Base-by-base conservation (phyloP, 2,888 invertebrate species). In the Galerucella pusilla region DNA sequence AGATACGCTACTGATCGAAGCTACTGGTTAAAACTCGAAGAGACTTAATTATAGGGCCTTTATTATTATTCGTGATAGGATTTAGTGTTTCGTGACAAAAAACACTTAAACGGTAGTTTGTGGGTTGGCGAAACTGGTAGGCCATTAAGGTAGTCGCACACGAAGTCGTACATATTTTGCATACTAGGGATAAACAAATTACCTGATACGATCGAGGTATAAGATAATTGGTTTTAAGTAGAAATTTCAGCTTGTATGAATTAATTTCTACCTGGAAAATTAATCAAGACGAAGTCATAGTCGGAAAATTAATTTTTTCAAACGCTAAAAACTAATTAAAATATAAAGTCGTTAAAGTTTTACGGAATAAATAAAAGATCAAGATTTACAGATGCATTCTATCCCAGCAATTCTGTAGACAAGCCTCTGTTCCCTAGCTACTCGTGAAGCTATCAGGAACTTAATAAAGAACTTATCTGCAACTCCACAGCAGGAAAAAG, bases 81-180 rank as follows among this genome's bases (percentile, higher is more conserved):
- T 81, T 80, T 79, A 82, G 80, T 74, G 80, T 80, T 81, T 79
- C 84, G 84, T 84, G 84, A 84, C 84, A 78, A 83, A 80, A 82
- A 82, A 76, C 82, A 78, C 77, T 82, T 80, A 79, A 77, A 76
- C 75, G 72, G 68, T 73, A 65, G 74, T 67, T 75, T 73, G 78
- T 79, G 80, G 78, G 79, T 75, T 78, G 77, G 77, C 68, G 71
- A 76, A 74, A 78, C 78, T 77, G 78, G 79, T 77, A 77, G 76
- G 71, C 75, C 75, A 76, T 79, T 79, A 78, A 78, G 73, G 77
- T 76, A 77, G 78, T 78, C 77, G 65, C 79, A 78, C 78, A 79
- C 79, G 75, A 76, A 77, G 77, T 61, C 73, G 67, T 74, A 76
- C 78, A 74, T 79, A 77, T 75, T 79, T 77, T 78, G 76, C 79